Base-by-base conservation (phyloP, 2,888 invertebrate species). In the Amiota communis region DNA sequence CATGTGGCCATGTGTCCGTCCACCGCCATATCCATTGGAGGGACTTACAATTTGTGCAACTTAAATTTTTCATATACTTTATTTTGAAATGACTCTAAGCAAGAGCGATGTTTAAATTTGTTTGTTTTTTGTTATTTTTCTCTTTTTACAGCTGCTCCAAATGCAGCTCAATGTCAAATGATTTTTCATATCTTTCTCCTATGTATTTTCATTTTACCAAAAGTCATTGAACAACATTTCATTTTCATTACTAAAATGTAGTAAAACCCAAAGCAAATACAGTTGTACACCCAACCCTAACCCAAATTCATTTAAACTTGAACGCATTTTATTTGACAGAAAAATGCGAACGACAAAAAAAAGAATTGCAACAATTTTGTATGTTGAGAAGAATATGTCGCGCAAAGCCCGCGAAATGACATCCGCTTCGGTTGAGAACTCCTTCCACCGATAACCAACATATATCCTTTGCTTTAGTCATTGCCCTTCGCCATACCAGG, bases 381-480 rank as follows among this genome's bases (percentile, higher is more conserved):
- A 36, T 36, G 67, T 68, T 68, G 67, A 51, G 48, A 36, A 36
- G 36, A 68, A 68, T 68, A 53, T 68, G 67, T 68, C 23, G 67
- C 67, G 53, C 53, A 68, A 68, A 68, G 51, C 51, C 48, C 47
- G 20, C 59, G 20, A 68, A 68, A 68, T 68, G 67, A 68, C 67
- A 53, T 68, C 67, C 67, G 67, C 53, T 65, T 15, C 65, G 49
- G 48, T 64, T 48, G 64, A 15, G 59, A 15, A 12, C 15, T 4
- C 59, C 11, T 17, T 20, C 17, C 59, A 59, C 17, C 20, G 59
- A 8, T 15, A 11, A 20, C 59, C 11, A 17, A 23, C 23, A 23
- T 36, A 36, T 36, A 36, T 36, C 36, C 36, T 36, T 36, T 11
- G 17, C 57, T 17, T 9, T 20, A 11, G 20, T 20, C 59, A 59